Percentiles rank a stretch among this genome's conserved stretches.
These are phyloP conservation scores for Pagrus major DNA, from an alignment of 2,113 vertebrate genomes.

Conservation along the genomic window DNA sequence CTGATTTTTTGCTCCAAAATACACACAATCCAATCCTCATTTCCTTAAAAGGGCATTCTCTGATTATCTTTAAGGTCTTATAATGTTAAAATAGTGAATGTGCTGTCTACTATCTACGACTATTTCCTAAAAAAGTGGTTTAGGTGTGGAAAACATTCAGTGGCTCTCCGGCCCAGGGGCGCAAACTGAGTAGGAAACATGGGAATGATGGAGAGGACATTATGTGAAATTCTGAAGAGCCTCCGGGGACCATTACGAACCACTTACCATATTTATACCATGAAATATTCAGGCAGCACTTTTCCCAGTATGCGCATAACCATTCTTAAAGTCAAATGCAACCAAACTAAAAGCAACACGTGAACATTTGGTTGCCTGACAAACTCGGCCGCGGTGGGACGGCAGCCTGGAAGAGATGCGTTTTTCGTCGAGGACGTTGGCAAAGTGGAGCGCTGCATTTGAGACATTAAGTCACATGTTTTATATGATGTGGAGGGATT, in stretches of 20 bases:
- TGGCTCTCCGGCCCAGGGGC: neutral
- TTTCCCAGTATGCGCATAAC: conserved; percentile 57
- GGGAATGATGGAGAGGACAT: conserved; percentile 37
- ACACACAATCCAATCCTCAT: neutral
- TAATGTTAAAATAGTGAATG: neutral
- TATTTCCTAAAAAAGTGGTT: conserved; percentile 12
- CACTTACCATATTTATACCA: conserved; percentile 78
- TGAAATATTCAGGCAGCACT: conserved; percentile 77
- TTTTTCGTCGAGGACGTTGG: neutral
- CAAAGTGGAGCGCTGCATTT: neutral
- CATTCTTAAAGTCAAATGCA: conserved; percentile 42
- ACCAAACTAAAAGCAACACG: conserved; percentile 58
- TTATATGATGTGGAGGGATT: neutral
- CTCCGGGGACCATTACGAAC: conserved; percentile 71
- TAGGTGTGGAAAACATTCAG: conserved; percentile 33
- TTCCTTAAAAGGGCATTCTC: neutral
- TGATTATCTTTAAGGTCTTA: neutral
- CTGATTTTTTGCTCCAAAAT: neutral
- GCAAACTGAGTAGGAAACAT: conserved; percentile 28
- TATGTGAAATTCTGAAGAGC: conserved; percentile 54
- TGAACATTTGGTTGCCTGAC: conserved; percentile 42
- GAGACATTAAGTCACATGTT: conserved; percentile 13
- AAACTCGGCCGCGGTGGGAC: conserved; percentile 26
- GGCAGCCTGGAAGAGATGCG: neutral
- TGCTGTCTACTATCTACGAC: neutral